Percentiles rank a stretch among this genome's conserved stretches.
phyloP scores from a whole-genome alignment of 2,797 vertebrate genomes.

The Selene dorsalis region DNA sequence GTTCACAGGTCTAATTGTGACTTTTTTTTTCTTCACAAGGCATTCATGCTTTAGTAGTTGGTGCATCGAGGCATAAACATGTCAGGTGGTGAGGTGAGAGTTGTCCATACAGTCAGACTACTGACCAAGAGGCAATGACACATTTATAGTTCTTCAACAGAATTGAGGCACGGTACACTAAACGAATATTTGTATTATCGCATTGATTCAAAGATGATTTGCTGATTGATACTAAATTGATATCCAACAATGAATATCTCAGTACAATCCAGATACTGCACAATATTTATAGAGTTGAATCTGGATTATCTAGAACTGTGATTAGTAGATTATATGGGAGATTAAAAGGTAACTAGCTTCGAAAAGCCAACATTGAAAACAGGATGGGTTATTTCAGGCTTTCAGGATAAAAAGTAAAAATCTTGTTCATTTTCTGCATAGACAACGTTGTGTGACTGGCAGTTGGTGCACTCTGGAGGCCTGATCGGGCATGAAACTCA shows the following conservation, averaged over 20 bases:
- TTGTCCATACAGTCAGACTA: neutral
- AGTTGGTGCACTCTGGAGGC: neutral
- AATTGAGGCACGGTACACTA: neutral
- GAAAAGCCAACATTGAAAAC: neutral
- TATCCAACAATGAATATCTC: too few relatives aligned
- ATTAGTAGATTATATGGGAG: neutral
- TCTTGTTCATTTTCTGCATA: neutral
- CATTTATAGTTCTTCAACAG: neutral
- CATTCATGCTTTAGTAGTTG: neutral
- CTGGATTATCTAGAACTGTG: neutral
- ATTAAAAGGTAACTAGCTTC: neutral
- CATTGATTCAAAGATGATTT: neutral
- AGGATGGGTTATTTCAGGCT: neutral
- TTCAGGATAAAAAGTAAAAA: neutral
- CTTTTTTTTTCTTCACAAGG: neutral
- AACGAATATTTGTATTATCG: neutral
- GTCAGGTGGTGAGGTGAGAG: neutral
- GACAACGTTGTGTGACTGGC: neutral
- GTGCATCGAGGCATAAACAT: neutral
- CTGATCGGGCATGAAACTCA: neutral
- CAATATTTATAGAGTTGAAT: too few relatives aligned
- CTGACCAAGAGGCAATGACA: neutral
- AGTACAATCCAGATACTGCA: too few relatives aligned
- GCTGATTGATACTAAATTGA: too few relatives aligned
- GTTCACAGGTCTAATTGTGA: conserved; percentile 15